These are phyloP conservation scores for Pangasius macronema DNA, from an alignment of 2,797 vertebrate genomes.

Conservation along the genomic window DNA sequence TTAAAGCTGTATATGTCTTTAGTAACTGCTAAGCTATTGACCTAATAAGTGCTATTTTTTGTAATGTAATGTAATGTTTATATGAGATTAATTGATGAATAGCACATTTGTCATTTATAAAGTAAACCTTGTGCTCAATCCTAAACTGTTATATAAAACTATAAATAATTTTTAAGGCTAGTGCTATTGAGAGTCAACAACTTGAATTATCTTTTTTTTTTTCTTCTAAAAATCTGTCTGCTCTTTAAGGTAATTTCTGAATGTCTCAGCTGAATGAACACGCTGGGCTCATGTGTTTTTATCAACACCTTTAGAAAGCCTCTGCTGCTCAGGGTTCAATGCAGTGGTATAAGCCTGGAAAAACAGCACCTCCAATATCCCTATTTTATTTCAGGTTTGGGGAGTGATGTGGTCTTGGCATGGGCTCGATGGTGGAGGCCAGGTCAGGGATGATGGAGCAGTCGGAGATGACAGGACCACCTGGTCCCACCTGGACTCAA, in stretches of 20 bases:
- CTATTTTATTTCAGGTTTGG: slow-evolving; percentile 43
- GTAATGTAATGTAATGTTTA: neutral
- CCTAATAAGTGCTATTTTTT: neutral
- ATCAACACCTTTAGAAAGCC: slow-evolving; percentile 39
- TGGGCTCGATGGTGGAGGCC: slow-evolving; percentile 40
- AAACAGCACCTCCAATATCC: slow-evolving; percentile 43
- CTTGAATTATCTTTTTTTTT: slow-evolving; percentile 18
- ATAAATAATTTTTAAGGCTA: neutral
- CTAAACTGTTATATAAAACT: neutral
- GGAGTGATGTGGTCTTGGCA: slow-evolving; percentile 54
- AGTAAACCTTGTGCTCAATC: neutral
- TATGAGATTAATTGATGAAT: neutral
- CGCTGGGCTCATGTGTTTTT: slow-evolving; percentile 17
- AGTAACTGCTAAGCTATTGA: neutral
- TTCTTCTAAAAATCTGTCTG: neutral
- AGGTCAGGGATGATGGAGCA: slow-evolving; percentile 58
- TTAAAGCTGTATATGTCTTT: neutral
- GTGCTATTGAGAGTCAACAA: neutral
- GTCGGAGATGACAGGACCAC: slow-evolving; percentile 60
- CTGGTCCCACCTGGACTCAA: slow-evolving; percentile 52
- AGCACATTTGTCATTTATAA: neutral
- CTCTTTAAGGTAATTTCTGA: slow-evolving; percentile 3
- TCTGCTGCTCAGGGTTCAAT: slow-evolving; percentile 46
- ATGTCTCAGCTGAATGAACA: slow-evolving; percentile 25
- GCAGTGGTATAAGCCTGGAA: slow-evolving; percentile 1